Base-by-base conservation (phyloP, 2,888 invertebrate genomes). In the Slavum lentiscoides region DNA sequence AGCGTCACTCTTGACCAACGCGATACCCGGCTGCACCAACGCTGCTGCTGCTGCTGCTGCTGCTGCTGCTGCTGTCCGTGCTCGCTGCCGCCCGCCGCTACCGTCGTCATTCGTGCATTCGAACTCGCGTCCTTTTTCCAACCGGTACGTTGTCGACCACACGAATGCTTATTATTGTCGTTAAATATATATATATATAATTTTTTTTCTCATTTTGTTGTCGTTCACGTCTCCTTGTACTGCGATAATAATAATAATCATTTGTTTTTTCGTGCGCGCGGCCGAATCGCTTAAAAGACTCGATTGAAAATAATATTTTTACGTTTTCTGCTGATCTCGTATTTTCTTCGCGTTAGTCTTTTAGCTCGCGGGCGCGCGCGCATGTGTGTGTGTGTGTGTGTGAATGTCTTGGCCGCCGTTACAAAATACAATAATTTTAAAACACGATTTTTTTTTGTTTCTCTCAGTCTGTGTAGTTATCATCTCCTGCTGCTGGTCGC, bases 1-100 rank as follows among this genome's bases (percentile, higher is more conserved):
- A 77, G 80, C 80, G 80, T 80, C 80, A 80, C 80, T 80, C 70
- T 80, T 80, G 80, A 80, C 80, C 64, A 80, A 80, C 80, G 70
- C 72, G 80, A 72, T 80, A 80, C 80, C 80, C 80, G 80, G 80
- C 80, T 80, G 80, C 80, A 80, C 43, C 72, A 58, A 80, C 75
- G 75, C 58, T 66, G n/a, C n/a, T n/a, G n/a, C n/a, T n/a, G n/a
- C n/a, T n/a, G n/a, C n/a, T n/a, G n/a, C n/a, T n/a, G n/a, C n/a
- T n/a, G n/a, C n/a, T n/a, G n/a, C n/a, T n/a, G n/a, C n/a, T n/a
- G n/a, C 64, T 64, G 49, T 49, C 76, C 69, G 76, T 77, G 69
- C 76, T 37, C 70, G 30, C 61, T 37, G 61, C 68, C 39, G 72
- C 62, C 49, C 64, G 59, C 75, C 68, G 67, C 37, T 23, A 19